Base-by-base conservation (phyloP, 2,888 invertebrate species). In the Stenoptilia bipunctidactyla region DNA sequence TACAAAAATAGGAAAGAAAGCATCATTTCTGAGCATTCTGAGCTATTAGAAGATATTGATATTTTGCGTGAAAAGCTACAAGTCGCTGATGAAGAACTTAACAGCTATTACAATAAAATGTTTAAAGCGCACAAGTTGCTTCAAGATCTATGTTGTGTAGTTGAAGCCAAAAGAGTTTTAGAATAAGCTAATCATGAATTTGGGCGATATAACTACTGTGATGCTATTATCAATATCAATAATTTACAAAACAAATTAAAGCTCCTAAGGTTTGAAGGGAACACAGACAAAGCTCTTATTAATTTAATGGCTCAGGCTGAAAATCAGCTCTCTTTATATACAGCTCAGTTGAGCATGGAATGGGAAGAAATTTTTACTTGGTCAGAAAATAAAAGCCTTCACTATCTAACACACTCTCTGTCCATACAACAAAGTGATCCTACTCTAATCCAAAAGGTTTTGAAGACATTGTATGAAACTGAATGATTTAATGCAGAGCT, bases 291-390 rank as follows among this genome's bases (percentile, higher is more conserved):
- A 46, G 79, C 75, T 1, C 43, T 82, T 13, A 40, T 44, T 0
- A 73, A 69, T 36, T 49, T 83, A 0, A 61, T 56, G 39, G 60
- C 63, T 6, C 73, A 77, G 43, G 62, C 70, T 27, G 76, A 82
- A 46, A 79, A 70, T 39, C 80, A 80, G 49, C 45, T 77, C 2
- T 67, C 80, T 0, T 48, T 82, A 9, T 82, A 74, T 41, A 58
- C 60, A 13, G 77, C 82, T 1, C 70, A 79, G 35, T 47, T 82
- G n/a, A 79, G 79, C 44, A 51, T 66, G 15, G 80, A 83, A 55
- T 82, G 80, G 82, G 77, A 82, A 41, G 72, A 75, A 25, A 66
- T 82, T 13, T 83, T 83, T 41, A 61, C 61, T 25, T 83, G 82
- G 82, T 62, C 67, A 0, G 73, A 77, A 45, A 66, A 63, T 39